Evolutionary conservation across 1,140 invertebrate species (phyloP), one percentile per base, ranked within the genome.

Genomic region (Polyergus mexicanus): DNA sequence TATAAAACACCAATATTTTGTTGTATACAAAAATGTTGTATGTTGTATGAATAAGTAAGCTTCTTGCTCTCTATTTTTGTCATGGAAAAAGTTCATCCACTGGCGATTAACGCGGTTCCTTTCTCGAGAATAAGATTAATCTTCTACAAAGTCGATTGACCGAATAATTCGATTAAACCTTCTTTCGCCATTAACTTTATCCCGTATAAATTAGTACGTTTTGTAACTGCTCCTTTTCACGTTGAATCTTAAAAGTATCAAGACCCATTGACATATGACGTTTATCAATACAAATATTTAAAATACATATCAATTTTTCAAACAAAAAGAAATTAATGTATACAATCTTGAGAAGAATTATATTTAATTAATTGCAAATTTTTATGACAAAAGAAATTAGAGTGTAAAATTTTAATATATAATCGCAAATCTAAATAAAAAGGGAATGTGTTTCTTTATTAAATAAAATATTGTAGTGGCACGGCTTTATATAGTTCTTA

Each of bases 51-150:
- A 56, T 10, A 74, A 19, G 54, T 10, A 74, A 19, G 54, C 76
- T 41, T 84, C 86, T 60, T 62, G 74, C 54, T 35, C 54, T 35
- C 51, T 47, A 69, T 38, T 85, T 28, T 28, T 76, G 38, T 47
- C 54, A 41, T 54, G 44, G 66, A 76, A 80, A 68, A 80, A 68
- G 75, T 47, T 74, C 25, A 65, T 75, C 78, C 4, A 51, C 38
- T 25, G 47, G 32, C 35, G 32, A 86, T 44, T 25, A 28, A 41
- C 22, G 62, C 22, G 62, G 28, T 56, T 68, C n/a, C 35, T 72
- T 66, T 60, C 56, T 86, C 19, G 56, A 65, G 81, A 71, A 63
- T 47, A 65, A 47, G 87, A 60, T 86, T 74, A 85, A 54, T 54
- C 35, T 58, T 44, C 74, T 80, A 41, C 56, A 68, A 63, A 77